These are phyloP conservation scores for Salvelinus sp. DNA, from an alignment of 2,113 vertebrate species.

Conservation along the genomic window DNA sequence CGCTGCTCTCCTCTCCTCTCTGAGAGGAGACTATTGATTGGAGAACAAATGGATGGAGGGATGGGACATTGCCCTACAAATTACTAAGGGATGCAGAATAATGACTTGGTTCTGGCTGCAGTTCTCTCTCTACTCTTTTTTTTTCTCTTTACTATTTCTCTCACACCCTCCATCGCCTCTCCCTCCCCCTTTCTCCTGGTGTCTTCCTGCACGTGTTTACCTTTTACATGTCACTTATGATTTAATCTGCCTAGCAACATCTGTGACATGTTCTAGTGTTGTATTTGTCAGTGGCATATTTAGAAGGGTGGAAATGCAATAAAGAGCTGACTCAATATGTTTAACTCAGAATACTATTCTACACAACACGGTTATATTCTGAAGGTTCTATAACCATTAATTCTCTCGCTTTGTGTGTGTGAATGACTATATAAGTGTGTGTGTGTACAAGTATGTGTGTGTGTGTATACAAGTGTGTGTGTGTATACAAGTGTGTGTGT, in stretches of 20 bases:
- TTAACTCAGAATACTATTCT: no score
- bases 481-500: neutral
- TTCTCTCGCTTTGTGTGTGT: no score
- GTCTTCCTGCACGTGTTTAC: neutral
- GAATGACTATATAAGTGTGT: no score
- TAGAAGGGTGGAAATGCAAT: no score
- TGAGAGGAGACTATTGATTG: slow-evolving; percentile 32
- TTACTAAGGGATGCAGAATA: slow-evolving; percentile 56
- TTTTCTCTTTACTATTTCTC: neutral
- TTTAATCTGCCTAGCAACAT: neutral
- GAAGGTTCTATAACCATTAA: no score
- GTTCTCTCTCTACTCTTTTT: neutral
- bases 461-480: neutral
- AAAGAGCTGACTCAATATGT: no score
- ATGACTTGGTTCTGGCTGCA: slow-evolving; percentile 47
- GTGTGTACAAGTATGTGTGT: no score
- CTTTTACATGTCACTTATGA: neutral
- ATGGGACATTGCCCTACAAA: slow-evolving; percentile 39
- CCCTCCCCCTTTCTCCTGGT: neutral
- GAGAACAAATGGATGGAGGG: slow-evolving; percentile 28
- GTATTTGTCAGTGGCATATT: no score
- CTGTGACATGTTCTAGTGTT: no score
- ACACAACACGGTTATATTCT: no score
- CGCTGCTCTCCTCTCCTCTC: slow-evolving; percentile 10
- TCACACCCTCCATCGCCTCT: neutral